Evolutionary conservation across 2,888 invertebrate genomes (phyloP).

Genomic region (Villa cingulata): DNA sequence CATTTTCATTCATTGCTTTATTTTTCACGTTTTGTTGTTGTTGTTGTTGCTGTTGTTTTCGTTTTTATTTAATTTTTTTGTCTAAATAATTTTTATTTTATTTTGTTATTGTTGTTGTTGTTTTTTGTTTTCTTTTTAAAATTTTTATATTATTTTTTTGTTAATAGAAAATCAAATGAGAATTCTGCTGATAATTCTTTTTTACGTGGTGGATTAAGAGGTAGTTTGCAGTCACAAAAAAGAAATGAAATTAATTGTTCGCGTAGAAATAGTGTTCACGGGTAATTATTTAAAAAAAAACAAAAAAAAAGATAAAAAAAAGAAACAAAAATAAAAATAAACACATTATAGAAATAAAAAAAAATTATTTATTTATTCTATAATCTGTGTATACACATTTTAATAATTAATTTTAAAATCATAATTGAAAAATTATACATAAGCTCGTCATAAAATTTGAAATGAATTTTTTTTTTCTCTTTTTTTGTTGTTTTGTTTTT

Average conservation of each 20-base stretch:
- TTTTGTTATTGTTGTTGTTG: constrained; percentile 6
- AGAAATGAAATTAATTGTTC: constrained; percentile 33
- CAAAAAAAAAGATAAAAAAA: too few species aligned
- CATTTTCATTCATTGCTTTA: too few species aligned
- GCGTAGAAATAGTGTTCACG: constrained; percentile 50
- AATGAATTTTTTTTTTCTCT: too few species aligned
- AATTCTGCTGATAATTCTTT: constrained; percentile 42
- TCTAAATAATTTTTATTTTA: constrained; percentile 18
- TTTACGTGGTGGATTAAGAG: constrained; percentile 45
- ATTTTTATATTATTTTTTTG: constrained; percentile 21
- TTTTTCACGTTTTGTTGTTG: constrained; percentile 2
- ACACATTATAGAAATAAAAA: too few species aligned
- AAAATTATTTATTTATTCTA: too few species aligned
- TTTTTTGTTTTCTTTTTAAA: neutral
- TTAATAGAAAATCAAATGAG: constrained; percentile 36
- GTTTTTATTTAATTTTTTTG: constrained; percentile 16
- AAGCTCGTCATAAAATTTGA: too few species aligned
- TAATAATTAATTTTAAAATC: too few species aligned
- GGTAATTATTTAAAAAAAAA: constrained; percentile 27
- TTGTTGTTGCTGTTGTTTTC: constrained; percentile 1
- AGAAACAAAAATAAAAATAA: too few species aligned
- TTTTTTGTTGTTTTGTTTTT: too few species aligned
- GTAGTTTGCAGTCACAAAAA: constrained; percentile 41
- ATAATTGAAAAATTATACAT: too few species aligned
- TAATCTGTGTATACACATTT: too few species aligned